These are phyloP conservation scores for Zaprionus obscuricornis DNA, from an alignment of 2,888 invertebrate genomes.

Conservation along the genomic window DNA sequence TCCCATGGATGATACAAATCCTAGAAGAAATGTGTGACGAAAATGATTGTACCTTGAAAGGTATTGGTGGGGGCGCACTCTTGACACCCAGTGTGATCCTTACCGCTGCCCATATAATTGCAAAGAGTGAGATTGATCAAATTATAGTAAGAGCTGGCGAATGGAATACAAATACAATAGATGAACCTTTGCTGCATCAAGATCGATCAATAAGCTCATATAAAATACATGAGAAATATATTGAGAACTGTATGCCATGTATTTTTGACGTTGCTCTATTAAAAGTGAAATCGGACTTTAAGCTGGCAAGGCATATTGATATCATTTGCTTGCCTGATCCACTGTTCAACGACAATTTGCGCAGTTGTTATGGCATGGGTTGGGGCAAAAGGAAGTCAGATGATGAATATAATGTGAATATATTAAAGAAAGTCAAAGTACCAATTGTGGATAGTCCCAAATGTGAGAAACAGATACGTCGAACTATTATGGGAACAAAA, in stretches of 20 bases:
- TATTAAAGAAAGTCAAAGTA: conserved; percentile 88
- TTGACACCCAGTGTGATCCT: conserved; percentile 85
- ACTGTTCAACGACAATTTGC: conserved; percentile 59
- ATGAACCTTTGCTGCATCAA: conserved; percentile 86
- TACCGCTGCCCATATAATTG: conserved; percentile 91
- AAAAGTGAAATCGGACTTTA: conserved; percentile 86
- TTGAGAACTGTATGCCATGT: conserved; percentile 83
- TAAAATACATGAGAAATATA: conserved; percentile 84
- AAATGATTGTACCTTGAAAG: background rate
- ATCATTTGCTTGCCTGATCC: conserved; percentile 87
- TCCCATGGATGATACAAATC: conserved; percentile 40
- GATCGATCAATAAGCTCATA: conserved; percentile 86
- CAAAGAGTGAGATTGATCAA: conserved; percentile 27
- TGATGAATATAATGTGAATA: conserved; percentile 84
- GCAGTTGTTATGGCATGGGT: conserved; percentile 77
- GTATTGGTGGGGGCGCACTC: conserved; percentile 71
- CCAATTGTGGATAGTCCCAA: conserved; percentile 85
- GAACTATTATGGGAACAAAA: conserved; percentile 87
- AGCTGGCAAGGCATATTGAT: conserved; percentile 86
- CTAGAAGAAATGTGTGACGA: background rate
- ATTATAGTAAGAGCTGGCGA: conserved; percentile 88
- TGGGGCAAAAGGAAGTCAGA: conserved; percentile 72
- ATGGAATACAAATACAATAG: conserved; percentile 75
- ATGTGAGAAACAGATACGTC: conserved; percentile 84
- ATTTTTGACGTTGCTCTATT: conserved; percentile 90